Evolutionary conservation across 2,888 invertebrate species (phyloP), one percentile per base, ranked within the genome.

Genomic region (Mellilla xanthometata): DNA sequence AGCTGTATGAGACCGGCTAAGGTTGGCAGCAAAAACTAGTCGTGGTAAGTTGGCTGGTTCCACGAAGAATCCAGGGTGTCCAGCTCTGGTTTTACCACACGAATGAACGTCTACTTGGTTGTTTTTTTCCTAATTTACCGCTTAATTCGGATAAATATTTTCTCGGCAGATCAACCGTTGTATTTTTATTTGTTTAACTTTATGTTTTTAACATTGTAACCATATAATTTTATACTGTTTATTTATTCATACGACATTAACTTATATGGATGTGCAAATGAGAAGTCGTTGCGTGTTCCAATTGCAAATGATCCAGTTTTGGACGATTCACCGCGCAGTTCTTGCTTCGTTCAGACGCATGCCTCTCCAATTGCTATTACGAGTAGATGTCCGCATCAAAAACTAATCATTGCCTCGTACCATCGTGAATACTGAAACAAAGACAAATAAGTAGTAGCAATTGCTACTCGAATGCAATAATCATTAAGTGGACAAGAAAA

Each of bases 61-160:
- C 60, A 59, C 74, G 86, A 88, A 86, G 75, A 77, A 85, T 84
- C 68, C 74, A 58, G 62, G 65, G 72, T 65, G 63, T 49, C 58
- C 62, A 56, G 56, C 59, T 56, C 36, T 31, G 38, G 39, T 49
- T 42, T 38, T 48, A 52, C 51, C 47, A 29, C 49, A 50, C 51
- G 40, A 53, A 46, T 48, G 38, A 44, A 39, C 44, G 50, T 34
- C 41, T 34, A 33, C 39, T 35, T 19, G 39, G 15, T 32, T 28
- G 11, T 10, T 46, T 57, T 51, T 53, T 58, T 58, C 51, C 35
- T 33, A 35, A 47, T 45, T 48, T 55, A 51, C 52, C 51, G 33
- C 49, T 54, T 51, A 55, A 57, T 54, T 57, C 52, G 52, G 46
- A 9, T 22, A 36, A 48, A 49, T 45, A 39, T 38, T 34, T 47